Evolutionary conservation across 2,113 vertebrate genomes (phyloP).

Genomic region (Microcebus griseorufus): DNA sequence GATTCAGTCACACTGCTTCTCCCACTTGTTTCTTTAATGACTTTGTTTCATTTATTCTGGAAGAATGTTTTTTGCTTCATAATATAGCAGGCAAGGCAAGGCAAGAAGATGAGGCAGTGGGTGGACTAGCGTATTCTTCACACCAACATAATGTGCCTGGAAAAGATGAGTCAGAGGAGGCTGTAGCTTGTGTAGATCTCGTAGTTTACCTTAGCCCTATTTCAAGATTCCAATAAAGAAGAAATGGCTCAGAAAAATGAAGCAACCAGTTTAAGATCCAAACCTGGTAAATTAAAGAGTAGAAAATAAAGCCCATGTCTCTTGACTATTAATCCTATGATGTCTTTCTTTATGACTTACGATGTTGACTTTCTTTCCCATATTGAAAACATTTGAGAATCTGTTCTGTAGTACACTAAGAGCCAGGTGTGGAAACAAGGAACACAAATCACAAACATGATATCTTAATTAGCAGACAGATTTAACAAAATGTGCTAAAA

Average conservation of each 20-base stretch:
- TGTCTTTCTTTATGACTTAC: neutral
- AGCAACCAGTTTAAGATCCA: neutral
- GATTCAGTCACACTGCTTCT: neutral
- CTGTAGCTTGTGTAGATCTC: neutral
- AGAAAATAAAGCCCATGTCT: neutral
- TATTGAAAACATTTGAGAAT: neutral
- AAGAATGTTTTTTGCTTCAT: neutral
- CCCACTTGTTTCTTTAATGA: neutral
- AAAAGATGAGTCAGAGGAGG: neutral
- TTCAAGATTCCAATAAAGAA: neutral
- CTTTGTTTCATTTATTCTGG: neutral
- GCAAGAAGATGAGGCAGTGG: neutral
- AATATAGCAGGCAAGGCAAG: neutral
- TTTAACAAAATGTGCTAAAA: slow-evolving; percentile 15
- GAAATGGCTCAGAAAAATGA: neutral
- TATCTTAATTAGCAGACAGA: neutral
- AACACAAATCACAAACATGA: neutral
- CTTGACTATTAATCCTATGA: neutral
- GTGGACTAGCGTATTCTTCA: neutral
- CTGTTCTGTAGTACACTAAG: neutral
- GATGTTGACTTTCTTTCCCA: neutral
- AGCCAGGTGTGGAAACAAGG: neutral
- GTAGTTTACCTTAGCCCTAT: neutral
- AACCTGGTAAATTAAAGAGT: neutral
- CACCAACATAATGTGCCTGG: neutral